Conservation (phyloP, 2,113 vertebrate species). For the Murina feae region DNA sequence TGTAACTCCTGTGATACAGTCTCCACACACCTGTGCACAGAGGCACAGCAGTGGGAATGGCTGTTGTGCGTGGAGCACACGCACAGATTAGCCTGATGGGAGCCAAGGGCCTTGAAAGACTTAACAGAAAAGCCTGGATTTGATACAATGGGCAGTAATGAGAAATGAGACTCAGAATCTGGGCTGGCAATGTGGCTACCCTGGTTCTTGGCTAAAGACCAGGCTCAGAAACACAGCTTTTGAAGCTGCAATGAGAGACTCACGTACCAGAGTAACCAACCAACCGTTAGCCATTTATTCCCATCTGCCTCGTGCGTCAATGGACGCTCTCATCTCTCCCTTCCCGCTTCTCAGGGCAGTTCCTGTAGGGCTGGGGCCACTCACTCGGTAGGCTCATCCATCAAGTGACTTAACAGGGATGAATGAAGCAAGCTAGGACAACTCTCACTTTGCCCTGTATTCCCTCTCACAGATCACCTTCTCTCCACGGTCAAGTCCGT, state of each 20-base stretch:
- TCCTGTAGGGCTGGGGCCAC: not conserved
- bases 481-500: slow-evolving; percentile 87
- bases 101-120: not conserved
- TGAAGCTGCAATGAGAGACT: not conserved
- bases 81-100: not conserved
- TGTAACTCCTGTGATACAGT: rapidly evolving
- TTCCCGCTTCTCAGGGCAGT: not conserved
- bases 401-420: rapidly evolving
- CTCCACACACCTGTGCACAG: not conserved
- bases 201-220: not conserved
- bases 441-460: not conserved
- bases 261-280: rapidly evolving
- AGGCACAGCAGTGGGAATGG: not conserved
- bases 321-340: too few species aligned
- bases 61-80: not conserved
- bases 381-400: not conserved
- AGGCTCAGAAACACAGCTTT: not conserved
- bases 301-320: too few species aligned
- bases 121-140: not conserved
- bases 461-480: slow-evolving; percentile 88
- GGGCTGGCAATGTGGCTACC: not conserved
- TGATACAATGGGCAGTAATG: not conserved
- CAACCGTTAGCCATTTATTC: too few species aligned
- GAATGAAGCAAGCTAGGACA: not conserved
- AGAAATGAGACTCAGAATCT: not conserved